These are phyloP conservation scores for Incurvaria masculella DNA, from an alignment of 2,888 invertebrate genomes.

Conservation along the genomic window DNA sequence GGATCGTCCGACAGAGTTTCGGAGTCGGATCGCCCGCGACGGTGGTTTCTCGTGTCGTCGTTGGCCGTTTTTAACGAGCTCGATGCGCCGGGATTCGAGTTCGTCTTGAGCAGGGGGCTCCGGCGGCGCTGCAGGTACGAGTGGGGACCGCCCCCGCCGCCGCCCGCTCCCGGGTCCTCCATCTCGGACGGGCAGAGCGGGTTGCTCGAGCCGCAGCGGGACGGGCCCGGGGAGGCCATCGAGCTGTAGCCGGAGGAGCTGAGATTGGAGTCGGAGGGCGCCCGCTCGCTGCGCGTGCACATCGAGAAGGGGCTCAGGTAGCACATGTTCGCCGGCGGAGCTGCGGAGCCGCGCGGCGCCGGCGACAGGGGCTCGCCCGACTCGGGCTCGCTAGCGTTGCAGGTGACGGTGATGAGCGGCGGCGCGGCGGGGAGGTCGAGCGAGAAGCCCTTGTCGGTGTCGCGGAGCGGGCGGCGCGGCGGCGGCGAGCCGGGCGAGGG, in stretches of 20 bases:
- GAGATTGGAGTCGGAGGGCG: constrained; percentile 78
- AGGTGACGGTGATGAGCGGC: constrained; percentile 71
- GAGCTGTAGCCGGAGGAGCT: constrained; percentile 84
- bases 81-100: constrained; percentile 46
- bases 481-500: constrained; percentile 66
- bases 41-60: constrained; percentile 45
- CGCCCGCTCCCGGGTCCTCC: constrained; percentile 67
- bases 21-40: constrained; percentile 66
- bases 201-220: constrained; percentile 77
- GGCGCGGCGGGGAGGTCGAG: constrained; percentile 61
- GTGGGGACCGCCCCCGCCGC: constrained; percentile 32
- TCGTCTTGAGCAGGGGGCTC: constrained; percentile 61
- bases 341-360: too few species aligned
- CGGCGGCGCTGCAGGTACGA: constrained; percentile 55
- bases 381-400: constrained; percentile 71
- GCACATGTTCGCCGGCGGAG: constrained; percentile 60
- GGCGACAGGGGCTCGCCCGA: constrained; percentile 72
- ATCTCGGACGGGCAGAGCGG: constrained; percentile 73
- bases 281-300: constrained; percentile 67
- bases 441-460: constrained; percentile 60
- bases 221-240: constrained; percentile 81
- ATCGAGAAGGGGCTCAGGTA: constrained; percentile 77
- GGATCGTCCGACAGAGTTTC: constrained; percentile 73
- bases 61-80: constrained; percentile 22
- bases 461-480: constrained; percentile 58